Conservation (phyloP, 2,113 vertebrate genomes). For the Atractosteus spatula region DNA sequence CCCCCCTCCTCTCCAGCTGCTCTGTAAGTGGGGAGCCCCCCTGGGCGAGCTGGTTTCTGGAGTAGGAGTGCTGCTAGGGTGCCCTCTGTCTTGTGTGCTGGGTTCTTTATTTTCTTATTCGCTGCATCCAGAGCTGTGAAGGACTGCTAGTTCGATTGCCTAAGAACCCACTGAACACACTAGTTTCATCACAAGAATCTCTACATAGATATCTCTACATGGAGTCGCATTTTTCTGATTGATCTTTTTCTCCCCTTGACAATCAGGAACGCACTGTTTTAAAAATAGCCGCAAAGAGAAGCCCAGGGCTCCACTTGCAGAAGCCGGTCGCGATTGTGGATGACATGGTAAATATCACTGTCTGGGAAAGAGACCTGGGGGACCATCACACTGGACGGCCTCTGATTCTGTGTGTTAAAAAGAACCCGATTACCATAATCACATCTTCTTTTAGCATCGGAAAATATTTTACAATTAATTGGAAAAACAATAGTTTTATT, state of each 20-base stretch:
- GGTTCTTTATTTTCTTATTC: too few species aligned
- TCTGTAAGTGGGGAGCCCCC: too few species aligned
- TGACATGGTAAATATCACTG: constrained; percentile 24
- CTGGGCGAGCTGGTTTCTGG: too few species aligned
- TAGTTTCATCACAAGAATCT: too few species aligned
- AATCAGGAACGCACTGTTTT: constrained; percentile 20
- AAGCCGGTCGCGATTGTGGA: constrained; percentile 17
- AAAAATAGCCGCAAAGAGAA: constrained; percentile 19
- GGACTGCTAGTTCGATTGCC: too few species aligned
- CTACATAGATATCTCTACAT: background rate
- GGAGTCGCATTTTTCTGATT: background rate
- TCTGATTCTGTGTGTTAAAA: constrained; percentile 17
- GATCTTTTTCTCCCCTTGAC: background rate
- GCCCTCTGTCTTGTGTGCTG: too few species aligned
- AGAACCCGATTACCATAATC: constrained; percentile 8
- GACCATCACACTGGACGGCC: constrained; percentile 1
- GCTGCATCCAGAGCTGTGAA: too few species aligned
- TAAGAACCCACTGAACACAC: too few species aligned
- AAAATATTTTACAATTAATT: background rate
- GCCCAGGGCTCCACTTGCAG: background rate
- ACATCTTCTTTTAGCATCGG: background rate
- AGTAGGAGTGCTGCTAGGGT: too few species aligned
- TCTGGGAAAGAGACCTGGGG: background rate
- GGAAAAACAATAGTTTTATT: background rate
- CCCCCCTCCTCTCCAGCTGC: too few species aligned